Evolutionary conservation across 2,888 invertebrate genomes (phyloP).

Genomic region (Disparrhopalites patrizii): DNA sequence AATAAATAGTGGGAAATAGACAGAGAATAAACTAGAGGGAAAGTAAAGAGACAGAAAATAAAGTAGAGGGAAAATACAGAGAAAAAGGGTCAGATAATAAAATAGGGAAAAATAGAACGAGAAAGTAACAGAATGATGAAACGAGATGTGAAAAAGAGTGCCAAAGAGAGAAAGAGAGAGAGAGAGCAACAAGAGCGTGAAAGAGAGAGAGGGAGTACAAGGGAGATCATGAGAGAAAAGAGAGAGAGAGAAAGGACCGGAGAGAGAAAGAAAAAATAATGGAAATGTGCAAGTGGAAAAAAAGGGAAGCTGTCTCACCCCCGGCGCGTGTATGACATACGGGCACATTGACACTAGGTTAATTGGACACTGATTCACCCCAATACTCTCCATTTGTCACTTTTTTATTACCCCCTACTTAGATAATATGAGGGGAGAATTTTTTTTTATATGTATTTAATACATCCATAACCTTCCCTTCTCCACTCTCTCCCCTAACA

Average conservation of each 20-base stretch:
- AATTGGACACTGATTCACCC: slow-evolving; percentile 32
- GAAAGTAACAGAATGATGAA: no score
- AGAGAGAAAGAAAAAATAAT: not conserved
- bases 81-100: not conserved
- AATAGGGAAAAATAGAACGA: no score
- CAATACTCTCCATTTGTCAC: slow-evolving; percentile 30
- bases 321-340: slow-evolving; percentile 19
- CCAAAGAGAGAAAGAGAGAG: not conserved
- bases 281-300: slow-evolving; percentile 1
- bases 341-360: slow-evolving; percentile 26
- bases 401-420: slow-evolving; percentile 32
- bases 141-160: no score
- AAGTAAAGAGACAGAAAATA: not conserved
- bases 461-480: not conserved
- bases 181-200: no score
- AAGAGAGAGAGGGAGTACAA: no score
- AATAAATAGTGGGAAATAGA: no score
- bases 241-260: not conserved
- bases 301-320: slow-evolving; percentile 5
- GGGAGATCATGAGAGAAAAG: not conserved
- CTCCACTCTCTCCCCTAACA: not conserved
- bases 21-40: no score
- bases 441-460: slow-evolving; percentile 9
- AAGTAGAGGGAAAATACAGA: not conserved
- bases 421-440: slow-evolving; percentile 28